Base-by-base conservation (phyloP, 2,888 invertebrate genomes). In the Acrobasis suavella region DNA sequence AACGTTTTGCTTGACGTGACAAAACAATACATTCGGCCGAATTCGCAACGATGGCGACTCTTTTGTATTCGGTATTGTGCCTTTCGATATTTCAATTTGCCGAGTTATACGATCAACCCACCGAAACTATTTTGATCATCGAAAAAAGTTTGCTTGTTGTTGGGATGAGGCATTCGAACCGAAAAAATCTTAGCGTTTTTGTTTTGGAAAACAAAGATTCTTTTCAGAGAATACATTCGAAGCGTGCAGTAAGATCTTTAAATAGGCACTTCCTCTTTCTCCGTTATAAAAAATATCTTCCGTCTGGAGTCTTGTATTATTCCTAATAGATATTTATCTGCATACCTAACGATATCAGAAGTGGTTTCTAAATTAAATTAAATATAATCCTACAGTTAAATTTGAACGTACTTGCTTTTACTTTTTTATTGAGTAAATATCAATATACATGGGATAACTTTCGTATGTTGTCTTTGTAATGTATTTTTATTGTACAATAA, bases 1-100 rank as follows among this genome's bases (percentile, higher is more conserved):
- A 81, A 81, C 85, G 87, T 86, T 87, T 83, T 88, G 83, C 83
- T 73, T 70, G 65, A 74, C 71, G 72, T 75, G 73, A 83, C 86
- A 83, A 86, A 84, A 87, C 86, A 85, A 84, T 81, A 72, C 68
- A 84, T 69, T 66, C 87, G 83, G 74, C 83, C 74, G 67, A 76
- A 69, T 84, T 71, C 63, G 72, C 76, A 72, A 80, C 77, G 66
- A 71, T 80, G 72, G 64, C 68, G 69, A 67, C 72, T 64, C 69
- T 68, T 72, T 75, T 73, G 73, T 70, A 65, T 67, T 63, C 54
- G 61, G 67, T 71, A 71, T 64, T 67, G 63, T 58, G 63, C 64
- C 60, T 50, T 9, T 55, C 63, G 59, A 68, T 69, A 70, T 78
- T 77, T 64, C 65, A 80, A 74, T 75, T 68, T 64, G 75, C 60